Percentiles rank a stretch among this genome's conserved stretches.
Evolutionary conservation across 2,113 vertebrate species (phyloP).

Genomic region (Neodontobutis hainanensis): DNA sequence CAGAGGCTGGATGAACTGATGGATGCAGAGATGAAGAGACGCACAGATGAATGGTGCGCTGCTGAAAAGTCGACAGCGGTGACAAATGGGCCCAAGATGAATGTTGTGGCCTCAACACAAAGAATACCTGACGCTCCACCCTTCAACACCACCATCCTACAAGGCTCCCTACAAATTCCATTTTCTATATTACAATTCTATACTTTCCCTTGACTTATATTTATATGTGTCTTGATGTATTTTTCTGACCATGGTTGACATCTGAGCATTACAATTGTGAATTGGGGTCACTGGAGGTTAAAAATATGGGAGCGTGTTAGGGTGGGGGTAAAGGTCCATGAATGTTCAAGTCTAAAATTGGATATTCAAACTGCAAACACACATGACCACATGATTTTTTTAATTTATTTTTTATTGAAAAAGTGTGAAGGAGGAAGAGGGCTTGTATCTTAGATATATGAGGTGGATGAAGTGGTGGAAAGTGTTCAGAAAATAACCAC

Average conservation of each 20-base stretch:
- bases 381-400: too few species aligned
- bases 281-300: conserved; percentile 12
- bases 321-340: too few species aligned
- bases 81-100: conserved; percentile 64
- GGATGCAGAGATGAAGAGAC: conserved; percentile 70
- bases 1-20: conserved; percentile 67
- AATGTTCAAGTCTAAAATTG: too few species aligned
- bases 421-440: too few species aligned
- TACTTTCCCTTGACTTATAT: conserved; percentile 1
- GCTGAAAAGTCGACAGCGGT: conserved; percentile 60
- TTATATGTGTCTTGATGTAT: conserved; percentile 2
- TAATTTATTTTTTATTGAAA: too few species aligned
- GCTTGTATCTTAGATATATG: too few species aligned
- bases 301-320: too few species aligned
- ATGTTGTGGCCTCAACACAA: conserved; percentile 47
- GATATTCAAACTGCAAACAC: too few species aligned
- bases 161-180: too few species aligned
- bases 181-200: background rate
- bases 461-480: too few species aligned
- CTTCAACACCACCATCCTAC: conserved; percentile 29
- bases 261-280: background rate
- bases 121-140: conserved; percentile 59
- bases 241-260: background rate
- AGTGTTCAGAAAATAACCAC: too few species aligned
- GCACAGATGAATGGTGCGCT: conserved; percentile 65